A percentile compares a stretch with the other conserved stretches of the same genome.
Conservation (phyloP, 1,140 invertebrate species). For the Schlechtendalia chinensis region DNA sequence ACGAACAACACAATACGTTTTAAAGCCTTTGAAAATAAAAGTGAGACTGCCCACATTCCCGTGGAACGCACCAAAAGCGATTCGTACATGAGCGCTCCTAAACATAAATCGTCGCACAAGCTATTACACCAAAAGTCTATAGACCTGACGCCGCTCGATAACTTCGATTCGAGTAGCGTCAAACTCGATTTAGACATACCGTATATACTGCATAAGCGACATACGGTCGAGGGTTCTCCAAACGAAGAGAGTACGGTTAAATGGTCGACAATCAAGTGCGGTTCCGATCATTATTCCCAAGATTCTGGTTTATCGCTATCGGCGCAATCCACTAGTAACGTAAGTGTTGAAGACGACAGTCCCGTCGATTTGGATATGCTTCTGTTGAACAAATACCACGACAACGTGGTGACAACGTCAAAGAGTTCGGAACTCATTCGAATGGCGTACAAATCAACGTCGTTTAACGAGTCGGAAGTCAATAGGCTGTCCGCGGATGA, state of each 20-base stretch:
- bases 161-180: slow-evolving; percentile 46
- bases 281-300: slow-evolving; percentile 54
- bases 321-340: slow-evolving; percentile 18
- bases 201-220: slow-evolving; percentile 76
- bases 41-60: slow-evolving; percentile 52
- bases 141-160: slow-evolving; percentile 70
- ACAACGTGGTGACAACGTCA: slow-evolving; percentile 45
- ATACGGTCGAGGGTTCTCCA: slow-evolving; percentile 76
- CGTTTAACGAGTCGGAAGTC: slow-evolving; percentile 37
- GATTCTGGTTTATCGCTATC: slow-evolving; percentile 55
- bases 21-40: slow-evolving; percentile 47
- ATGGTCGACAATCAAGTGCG: slow-evolving; percentile 32
- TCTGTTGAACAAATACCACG: slow-evolving; percentile 46
- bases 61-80: slow-evolving; percentile 82
- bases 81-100: slow-evolving; percentile 64
- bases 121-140: slow-evolving; percentile 78
- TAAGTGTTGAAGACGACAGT: slow-evolving; percentile 49
- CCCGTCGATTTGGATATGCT: slow-evolving; percentile 43
- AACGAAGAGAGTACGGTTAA: slow-evolving; percentile 54
- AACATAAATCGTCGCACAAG: slow-evolving; percentile 57
- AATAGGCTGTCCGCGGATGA: neutral
- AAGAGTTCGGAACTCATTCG: slow-evolving; percentile 49
- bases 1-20: slow-evolving; percentile 42
- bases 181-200: slow-evolving; percentile 71
- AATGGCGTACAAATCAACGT: slow-evolving; percentile 39